Conservation (phyloP, 2,888 invertebrate species). For the Eubasilissa splendida region DNA sequence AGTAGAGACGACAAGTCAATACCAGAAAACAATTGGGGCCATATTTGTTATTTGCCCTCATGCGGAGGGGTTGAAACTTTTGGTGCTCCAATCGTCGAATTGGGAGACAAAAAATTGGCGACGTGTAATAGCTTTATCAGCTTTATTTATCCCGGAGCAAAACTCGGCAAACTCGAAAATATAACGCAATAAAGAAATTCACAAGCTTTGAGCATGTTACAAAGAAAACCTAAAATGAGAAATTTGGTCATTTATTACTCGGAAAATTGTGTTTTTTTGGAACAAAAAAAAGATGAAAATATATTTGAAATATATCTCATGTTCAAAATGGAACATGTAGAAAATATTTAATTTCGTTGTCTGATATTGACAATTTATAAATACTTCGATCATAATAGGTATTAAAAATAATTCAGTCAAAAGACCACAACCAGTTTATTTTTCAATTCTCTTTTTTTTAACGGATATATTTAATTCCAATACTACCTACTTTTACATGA, state of each 20-base stretch:
- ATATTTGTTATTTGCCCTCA: not conserved
- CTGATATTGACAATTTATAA: too few relatives aligned
- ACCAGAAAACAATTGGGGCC: not conserved
- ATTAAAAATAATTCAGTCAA: too few relatives aligned
- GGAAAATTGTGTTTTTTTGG: not conserved
- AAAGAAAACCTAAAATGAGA: not conserved
- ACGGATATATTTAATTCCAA: too few relatives aligned
- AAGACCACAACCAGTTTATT: too few relatives aligned
- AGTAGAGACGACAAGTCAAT: not conserved
- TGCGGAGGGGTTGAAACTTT: not conserved
- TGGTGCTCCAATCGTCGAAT: conserved; percentile 12
- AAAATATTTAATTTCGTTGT: too few relatives aligned
- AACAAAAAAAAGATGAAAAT: too few relatives aligned
- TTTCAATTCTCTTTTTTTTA: too few relatives aligned
- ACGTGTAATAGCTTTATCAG: conserved; percentile 12
- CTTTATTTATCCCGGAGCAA: conserved; percentile 7
- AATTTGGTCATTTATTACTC: not conserved
- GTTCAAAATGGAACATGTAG: too few relatives aligned
- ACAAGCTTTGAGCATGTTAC: not conserved
- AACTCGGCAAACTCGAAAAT: not conserved
- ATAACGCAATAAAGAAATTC: conserved; percentile 8
- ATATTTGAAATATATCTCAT: too few relatives aligned
- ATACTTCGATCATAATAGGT: too few relatives aligned
- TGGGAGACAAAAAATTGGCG: conserved; percentile 10
- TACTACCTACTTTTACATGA: too few relatives aligned